Percentiles rank a stretch among this genome's conserved stretches.
Evolutionary conservation across 2,797 vertebrate genomes (phyloP).

Genomic region (Arnoldichthys spilopterus): DNA sequence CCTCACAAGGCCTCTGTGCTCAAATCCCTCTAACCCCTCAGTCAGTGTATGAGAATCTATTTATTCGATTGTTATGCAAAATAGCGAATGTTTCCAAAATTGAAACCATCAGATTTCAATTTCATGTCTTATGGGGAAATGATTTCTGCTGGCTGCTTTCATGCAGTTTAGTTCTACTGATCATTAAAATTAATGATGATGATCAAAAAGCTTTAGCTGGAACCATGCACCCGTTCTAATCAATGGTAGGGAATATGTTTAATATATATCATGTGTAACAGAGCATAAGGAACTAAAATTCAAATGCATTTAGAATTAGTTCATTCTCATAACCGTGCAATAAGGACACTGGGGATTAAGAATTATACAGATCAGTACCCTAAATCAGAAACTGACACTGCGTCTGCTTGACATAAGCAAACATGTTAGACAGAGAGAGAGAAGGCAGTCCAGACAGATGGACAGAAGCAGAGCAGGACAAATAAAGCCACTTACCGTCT

Average conservation of each 20-base stretch:
- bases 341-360: not conserved
- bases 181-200: slow-evolving; percentile 4
- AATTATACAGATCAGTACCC: not conserved
- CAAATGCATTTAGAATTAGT: not conserved
- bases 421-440: slow-evolving; percentile 39
- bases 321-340: slow-evolving; percentile 20
- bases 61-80: not conserved
- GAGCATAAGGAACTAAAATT: slow-evolving; percentile 2
- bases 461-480: slow-evolving; percentile 60
- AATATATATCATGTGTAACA: not conserved
- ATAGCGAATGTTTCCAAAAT: slow-evolving; percentile 32
- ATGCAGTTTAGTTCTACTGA: slow-evolving; percentile 40
- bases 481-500: slow-evolving; percentile 85
- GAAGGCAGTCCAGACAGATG: slow-evolving; percentile 45
- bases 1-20: not conserved
- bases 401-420: slow-evolving; percentile 7
- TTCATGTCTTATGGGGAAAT: slow-evolving; percentile 23
- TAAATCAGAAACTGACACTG: not conserved
- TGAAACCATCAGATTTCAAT: slow-evolving; percentile 39
- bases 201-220: not conserved
- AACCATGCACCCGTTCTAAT: slow-evolving; percentile 23
- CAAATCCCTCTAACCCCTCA: not conserved
- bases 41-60: not conserved
- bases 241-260: not conserved
- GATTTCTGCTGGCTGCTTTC: slow-evolving; percentile 18